phyloP scores from a whole-genome alignment of 2,113 vertebrate genomes.

The Amphiprion percula region DNA sequence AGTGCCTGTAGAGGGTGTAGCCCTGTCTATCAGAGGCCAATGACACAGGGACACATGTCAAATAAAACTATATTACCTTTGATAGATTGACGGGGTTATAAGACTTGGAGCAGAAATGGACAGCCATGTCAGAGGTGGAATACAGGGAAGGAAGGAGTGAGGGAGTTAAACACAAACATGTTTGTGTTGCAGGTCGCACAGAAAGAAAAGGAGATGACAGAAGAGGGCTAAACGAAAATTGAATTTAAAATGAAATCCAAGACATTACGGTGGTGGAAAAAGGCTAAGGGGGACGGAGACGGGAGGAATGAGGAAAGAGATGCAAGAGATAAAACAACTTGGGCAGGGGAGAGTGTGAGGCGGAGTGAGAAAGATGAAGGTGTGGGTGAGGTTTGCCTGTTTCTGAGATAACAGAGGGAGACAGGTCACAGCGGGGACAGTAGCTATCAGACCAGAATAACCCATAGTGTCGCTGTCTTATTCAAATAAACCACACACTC shows the following conservation, averaged over 20 bases:
- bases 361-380: slow-evolving; percentile 13
- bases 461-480: background rate
- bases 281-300: slow-evolving; percentile 17
- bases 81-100: slow-evolving; percentile 71
- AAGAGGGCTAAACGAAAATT: slow-evolving; percentile 19
- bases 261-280: slow-evolving; percentile 23
- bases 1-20: slow-evolving; percentile 60
- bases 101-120: slow-evolving; percentile 40
- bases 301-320: slow-evolving; percentile 25
- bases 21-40: slow-evolving; percentile 64
- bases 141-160: background rate
- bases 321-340: slow-evolving; percentile 28
- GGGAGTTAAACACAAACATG: background rate
- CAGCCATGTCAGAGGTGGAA: slow-evolving; percentile 50
- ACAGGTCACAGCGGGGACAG: slow-evolving; percentile 16
- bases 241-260: slow-evolving; percentile 34
- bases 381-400: background rate
- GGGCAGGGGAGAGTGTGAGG: slow-evolving; percentile 25
- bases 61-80: slow-evolving; percentile 67
- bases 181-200: background rate
- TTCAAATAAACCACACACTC: slow-evolving; percentile 28
- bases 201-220: slow-evolving; percentile 3
- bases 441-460: slow-evolving; percentile 19
- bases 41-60: slow-evolving; percentile 72
- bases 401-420: slow-evolving; percentile 15